Evolutionary conservation across 23 tunicate genomes (phyloP).

Genomic region (Styela plicata): DNA sequence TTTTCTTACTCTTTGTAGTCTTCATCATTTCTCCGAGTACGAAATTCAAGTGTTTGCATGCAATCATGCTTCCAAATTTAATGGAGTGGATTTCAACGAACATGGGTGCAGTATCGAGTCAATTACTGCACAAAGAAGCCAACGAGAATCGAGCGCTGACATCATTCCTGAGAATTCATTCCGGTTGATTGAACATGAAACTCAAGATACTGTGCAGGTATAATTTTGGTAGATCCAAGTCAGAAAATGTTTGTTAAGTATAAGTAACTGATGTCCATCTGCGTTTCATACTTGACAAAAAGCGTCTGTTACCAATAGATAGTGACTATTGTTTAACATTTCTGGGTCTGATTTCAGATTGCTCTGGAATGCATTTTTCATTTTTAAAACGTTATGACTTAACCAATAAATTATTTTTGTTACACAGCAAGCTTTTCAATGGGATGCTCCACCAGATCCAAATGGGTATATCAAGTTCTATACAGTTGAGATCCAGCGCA

Average conservation of each 20-base stretch:
- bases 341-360: no score
- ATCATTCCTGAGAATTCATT: constrained; percentile 13
- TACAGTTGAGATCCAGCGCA: constrained; percentile 13
- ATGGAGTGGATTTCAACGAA: neutral
- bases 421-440: constrained; percentile 24
- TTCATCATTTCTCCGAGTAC: constrained; percentile 69
- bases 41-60: constrained; percentile 53
- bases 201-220: neutral
- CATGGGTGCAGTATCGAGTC: constrained; percentile 42
- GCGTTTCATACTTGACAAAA: no score
- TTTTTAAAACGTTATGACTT: no score
- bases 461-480: constrained; percentile 60
- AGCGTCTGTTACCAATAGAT: no score
- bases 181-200: neutral
- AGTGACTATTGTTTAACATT: no score
- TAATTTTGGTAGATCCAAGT: no score
- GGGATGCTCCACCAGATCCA: constrained; percentile 52
- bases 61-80: constrained; percentile 34
- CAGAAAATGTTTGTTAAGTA: no score
- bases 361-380: no score
- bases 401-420: no score
- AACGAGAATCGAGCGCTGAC: constrained; percentile 30
- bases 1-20: constrained; percentile 22
- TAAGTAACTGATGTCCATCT: no score
- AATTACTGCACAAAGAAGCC: constrained; percentile 41